Conservation (phyloP, 2,888 invertebrate genomes). For the Tromatobia lineatoria region DNA sequence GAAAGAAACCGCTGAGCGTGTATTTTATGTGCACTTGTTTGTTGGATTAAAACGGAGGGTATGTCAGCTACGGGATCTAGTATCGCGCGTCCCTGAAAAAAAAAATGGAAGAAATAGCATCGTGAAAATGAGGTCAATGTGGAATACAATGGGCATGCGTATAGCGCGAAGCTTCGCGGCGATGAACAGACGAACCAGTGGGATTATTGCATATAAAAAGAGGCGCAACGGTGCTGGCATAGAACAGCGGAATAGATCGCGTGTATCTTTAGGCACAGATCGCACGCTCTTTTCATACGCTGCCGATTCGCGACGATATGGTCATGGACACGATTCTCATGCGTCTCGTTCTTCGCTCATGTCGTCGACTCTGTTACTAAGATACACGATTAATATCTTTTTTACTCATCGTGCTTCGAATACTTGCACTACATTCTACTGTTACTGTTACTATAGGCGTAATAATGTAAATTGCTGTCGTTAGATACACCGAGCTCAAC, state of each 20-base stretch:
- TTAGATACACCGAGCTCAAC: slow-evolving; percentile 70
- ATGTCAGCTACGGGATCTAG: slow-evolving; percentile 13
- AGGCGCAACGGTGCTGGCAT: slow-evolving; percentile 12
- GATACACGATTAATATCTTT: slow-evolving; percentile 3
- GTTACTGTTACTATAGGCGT: slow-evolving; percentile 43
- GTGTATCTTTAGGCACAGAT: slow-evolving; percentile 15
- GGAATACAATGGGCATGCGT: slow-evolving; percentile 58
- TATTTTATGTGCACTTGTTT: not conserved
- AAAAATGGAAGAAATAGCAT: slow-evolving; percentile 43
- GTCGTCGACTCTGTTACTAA: not conserved
- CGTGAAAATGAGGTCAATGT: slow-evolving; percentile 64
- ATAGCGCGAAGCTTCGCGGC: slow-evolving; percentile 30
- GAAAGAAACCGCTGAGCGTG: not conserved
- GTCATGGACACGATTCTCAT: slow-evolving; percentile 3
- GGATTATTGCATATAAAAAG: not conserved
- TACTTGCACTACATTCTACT: slow-evolving; percentile 22
- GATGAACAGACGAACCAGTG: slow-evolving; percentile 17
- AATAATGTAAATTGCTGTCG: slow-evolving; percentile 73
- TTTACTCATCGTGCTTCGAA: slow-evolving; percentile 32
- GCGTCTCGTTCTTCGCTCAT: slow-evolving; percentile 2
- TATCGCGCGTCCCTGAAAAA: slow-evolving; percentile 58
- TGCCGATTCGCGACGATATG: slow-evolving; percentile 34
- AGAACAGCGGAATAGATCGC: slow-evolving; percentile 22
- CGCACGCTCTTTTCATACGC: slow-evolving; percentile 1
- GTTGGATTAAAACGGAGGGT: slow-evolving; percentile 14